phyloP scores from a whole-genome alignment of 2,888 invertebrate genomes.

The Matsumyia berberina region DNA sequence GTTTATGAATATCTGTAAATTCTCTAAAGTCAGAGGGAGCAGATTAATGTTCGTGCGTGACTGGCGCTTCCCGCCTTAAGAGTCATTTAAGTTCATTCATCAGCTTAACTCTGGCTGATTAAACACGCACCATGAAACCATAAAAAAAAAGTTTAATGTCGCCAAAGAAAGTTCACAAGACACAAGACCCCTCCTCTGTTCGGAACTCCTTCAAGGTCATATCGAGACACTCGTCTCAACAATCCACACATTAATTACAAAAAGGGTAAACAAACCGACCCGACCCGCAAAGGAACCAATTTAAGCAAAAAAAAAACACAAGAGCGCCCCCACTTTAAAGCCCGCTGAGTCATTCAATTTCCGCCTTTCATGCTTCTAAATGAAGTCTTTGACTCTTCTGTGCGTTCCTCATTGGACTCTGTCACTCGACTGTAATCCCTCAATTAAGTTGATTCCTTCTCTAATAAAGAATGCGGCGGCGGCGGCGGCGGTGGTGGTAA shows the following conservation, averaged over 20 bases:
- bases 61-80: not conserved
- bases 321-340: conserved; percentile 46
- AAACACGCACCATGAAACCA: not conserved
- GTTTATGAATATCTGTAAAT: too few relatives aligned
- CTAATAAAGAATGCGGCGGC: conserved; percentile 48
- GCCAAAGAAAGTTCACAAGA: not conserved
- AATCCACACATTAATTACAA: conserved; percentile 71
- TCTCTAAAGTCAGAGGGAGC: too few relatives aligned
- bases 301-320: conserved; percentile 14
- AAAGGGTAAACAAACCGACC: conserved; percentile 73
- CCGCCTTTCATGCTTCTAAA: conserved; percentile 41
- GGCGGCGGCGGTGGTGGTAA: conserved; percentile 10
- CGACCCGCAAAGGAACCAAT: conserved; percentile 69
- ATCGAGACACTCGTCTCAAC: conserved; percentile 19
- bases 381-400: conserved; percentile 23
- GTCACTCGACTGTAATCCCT: conserved; percentile 67
- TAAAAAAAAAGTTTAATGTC: not conserved
- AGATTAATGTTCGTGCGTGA: not conserved
- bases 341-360: conserved; percentile 69
- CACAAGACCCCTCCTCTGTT: not conserved
- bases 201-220: conserved; percentile 64
- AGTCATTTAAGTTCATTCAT: too few relatives aligned
- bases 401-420: conserved; percentile 40
- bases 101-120: too few relatives aligned
- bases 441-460: conserved; percentile 68